Evolutionary conservation across 2,113 vertebrate species (phyloP).

Genomic region (Xyliphius kryptos): DNA sequence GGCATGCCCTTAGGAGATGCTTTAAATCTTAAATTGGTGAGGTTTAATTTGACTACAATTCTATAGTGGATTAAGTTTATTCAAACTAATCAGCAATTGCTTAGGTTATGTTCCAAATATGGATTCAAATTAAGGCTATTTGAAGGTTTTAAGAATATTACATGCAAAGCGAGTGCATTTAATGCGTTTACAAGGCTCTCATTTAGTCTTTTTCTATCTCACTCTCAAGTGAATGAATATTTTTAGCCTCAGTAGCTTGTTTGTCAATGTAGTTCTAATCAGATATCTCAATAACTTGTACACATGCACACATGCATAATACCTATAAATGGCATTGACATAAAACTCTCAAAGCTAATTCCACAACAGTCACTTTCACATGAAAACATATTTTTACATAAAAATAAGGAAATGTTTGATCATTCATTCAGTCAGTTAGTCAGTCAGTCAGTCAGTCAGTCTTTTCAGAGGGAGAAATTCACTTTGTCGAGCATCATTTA

Average conservation of each 20-base stretch:
- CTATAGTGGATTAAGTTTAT: neutral
- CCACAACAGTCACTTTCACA: constrained; percentile 10
- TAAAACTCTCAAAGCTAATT: constrained; percentile 22
- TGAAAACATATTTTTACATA: constrained; percentile 13
- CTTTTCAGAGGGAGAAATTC: no score
- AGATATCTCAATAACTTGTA: constrained; percentile 11
- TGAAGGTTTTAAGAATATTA: neutral
- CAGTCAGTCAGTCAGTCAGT: no score
- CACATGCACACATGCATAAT: constrained; percentile 17
- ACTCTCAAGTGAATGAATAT: neutral
- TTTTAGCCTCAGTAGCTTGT: neutral
- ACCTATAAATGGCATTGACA: constrained; percentile 16
- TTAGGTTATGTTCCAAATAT: no score
- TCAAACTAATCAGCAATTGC: neutral
- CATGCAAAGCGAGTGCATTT: neutral
- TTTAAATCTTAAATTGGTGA: no score
- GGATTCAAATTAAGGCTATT: no score
- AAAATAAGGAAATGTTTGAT: neutral
- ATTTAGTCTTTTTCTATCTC: constrained; percentile 3
- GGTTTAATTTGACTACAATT: neutral
- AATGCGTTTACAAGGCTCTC: neutral
- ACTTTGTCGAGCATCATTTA: no score
- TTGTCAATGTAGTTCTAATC: constrained; percentile 12
- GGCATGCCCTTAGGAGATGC: neutral
- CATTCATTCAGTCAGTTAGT: no score